Conservation (phyloP, 1,140 invertebrate genomes). For the Belonocnema kinseyi region DNA sequence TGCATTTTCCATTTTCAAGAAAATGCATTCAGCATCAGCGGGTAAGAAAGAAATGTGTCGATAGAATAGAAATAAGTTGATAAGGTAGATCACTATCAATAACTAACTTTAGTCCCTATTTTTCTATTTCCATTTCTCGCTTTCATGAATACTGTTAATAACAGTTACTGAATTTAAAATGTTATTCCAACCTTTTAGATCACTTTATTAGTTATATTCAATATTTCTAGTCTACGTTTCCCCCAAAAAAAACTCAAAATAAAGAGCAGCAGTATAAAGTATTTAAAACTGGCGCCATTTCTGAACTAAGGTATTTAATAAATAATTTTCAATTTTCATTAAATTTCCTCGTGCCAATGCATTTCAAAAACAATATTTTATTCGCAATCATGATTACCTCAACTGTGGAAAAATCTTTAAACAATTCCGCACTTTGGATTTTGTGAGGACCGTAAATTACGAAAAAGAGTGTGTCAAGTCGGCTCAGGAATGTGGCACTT, state of each 20-base stretch:
- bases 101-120: background rate
- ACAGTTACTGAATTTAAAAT: background rate
- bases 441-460: slow-evolving; percentile 61
- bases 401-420: background rate
- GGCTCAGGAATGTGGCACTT: slow-evolving; percentile 76
- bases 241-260: background rate
- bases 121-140: background rate
- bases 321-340: background rate
- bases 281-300: slow-evolving; percentile 31
- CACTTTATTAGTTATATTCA: background rate
- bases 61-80: background rate
- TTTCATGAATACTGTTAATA: background rate
- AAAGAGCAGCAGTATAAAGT: background rate
- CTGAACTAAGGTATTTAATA: background rate
- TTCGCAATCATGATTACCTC: background rate
- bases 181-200: background rate
- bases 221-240: background rate
- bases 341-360: background rate
- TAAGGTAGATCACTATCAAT: background rate
- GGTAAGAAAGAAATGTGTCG: background rate
- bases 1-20: slow-evolving; percentile 30
- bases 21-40: slow-evolving; percentile 14
- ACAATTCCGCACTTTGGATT: slow-evolving; percentile 8
- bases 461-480: slow-evolving; percentile 71
- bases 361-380: background rate